phyloP scores from a whole-genome alignment of 37 sponge, comb jelly and placozoan species.

The Ianthella basta region DNA sequence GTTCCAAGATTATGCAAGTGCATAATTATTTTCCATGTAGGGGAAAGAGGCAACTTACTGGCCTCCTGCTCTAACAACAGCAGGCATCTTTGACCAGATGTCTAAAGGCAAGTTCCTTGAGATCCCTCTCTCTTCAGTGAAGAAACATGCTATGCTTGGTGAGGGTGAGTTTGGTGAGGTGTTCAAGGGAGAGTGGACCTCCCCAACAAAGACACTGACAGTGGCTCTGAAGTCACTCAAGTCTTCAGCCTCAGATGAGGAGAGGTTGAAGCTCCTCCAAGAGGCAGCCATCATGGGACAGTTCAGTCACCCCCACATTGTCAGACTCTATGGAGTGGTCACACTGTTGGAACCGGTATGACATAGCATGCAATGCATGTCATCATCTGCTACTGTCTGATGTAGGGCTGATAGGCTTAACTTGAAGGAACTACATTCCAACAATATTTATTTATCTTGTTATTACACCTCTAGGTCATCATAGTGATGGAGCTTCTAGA shows the following conservation, averaged over 20 bases:
- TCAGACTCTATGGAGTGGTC: slow-evolving; percentile 22
- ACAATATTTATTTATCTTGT: too few relatives aligned
- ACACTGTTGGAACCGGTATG: neutral
- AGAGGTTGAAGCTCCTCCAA: slow-evolving; percentile 14
- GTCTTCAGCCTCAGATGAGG: slow-evolving; percentile 4
- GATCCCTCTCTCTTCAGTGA: neutral
- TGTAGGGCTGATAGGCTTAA: too few relatives aligned
- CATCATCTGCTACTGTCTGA: neutral
- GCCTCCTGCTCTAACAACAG: neutral
- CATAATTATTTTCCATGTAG: too few relatives aligned
- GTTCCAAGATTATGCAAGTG: too few relatives aligned
- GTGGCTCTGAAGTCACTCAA: slow-evolving; percentile 24
- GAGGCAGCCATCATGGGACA: slow-evolving; percentile 28
- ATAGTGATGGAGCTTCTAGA: neutral
- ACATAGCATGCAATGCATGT: neutral
- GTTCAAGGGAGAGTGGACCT: slow-evolving; percentile 15
- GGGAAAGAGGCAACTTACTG: neutral
- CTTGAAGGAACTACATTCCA: too few relatives aligned
- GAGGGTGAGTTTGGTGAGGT: slow-evolving; percentile 14
- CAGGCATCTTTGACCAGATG: neutral
- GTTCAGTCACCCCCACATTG: slow-evolving; percentile 24
- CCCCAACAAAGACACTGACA: neutral
- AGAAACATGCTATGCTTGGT: neutral
- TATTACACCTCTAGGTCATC: neutral
- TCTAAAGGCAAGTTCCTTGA: neutral